Conservation (phyloP, 2,113 vertebrate genomes). For the Aviceda subcristata region DNA sequence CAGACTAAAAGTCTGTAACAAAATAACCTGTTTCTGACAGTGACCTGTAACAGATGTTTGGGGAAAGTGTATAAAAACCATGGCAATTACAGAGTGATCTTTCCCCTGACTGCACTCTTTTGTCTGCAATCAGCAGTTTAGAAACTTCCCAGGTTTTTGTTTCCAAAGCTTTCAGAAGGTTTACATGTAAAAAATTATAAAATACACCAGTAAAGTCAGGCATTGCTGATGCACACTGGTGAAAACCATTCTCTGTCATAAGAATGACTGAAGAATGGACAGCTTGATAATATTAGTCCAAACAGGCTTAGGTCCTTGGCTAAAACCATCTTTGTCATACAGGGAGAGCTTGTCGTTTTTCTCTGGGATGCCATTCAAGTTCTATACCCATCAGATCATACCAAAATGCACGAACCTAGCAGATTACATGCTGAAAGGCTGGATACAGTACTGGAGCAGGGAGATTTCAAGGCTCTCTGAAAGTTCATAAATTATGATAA, state of each 20-base stretch:
- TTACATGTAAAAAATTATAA: neutral
- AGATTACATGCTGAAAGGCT: neutral
- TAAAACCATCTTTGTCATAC: neutral
- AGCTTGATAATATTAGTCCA: neutral
- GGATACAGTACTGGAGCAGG: neutral
- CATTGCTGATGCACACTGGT: neutral
- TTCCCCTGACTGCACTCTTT: neutral
- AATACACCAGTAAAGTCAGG: neutral
- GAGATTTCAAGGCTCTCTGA: neutral
- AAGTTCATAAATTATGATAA: constrained; percentile 20
- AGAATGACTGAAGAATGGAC: neutral
- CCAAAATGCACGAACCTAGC: neutral
- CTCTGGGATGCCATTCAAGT: neutral
- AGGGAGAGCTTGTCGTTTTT: neutral
- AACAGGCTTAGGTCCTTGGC: neutral
- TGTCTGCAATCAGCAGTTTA: constrained; percentile 27
- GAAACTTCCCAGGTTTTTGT: neutral
- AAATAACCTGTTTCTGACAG: constrained; percentile 33
- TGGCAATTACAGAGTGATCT: constrained; percentile 25
- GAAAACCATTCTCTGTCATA: neutral
- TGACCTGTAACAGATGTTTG: constrained; percentile 49
- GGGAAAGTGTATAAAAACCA: neutral
- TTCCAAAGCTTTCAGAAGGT: neutral
- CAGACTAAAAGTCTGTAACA: constrained; percentile 7
- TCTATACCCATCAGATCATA: neutral